phyloP scores from a whole-genome alignment of 2,113 vertebrate species.

The Uria lomvia region DNA sequence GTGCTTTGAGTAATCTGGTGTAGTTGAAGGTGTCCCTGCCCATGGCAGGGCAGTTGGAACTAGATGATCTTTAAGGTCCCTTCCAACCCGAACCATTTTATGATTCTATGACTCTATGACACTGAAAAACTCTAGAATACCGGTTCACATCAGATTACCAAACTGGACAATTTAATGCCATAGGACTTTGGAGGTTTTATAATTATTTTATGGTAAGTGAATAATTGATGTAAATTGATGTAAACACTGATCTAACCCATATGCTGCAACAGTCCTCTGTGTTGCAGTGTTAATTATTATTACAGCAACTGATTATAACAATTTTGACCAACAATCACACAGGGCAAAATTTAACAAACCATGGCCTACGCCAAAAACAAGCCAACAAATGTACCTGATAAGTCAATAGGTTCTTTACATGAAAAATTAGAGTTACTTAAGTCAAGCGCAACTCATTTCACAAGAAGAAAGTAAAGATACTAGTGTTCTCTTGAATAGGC shows the following conservation, averaged over 20 bases:
- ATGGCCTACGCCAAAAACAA: not conserved
- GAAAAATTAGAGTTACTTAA: not conserved
- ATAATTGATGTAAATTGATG: not conserved
- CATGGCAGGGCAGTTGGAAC: not conserved
- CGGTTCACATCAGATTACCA: fast-evolving
- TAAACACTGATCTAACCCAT: not conserved
- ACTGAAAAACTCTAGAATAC: not conserved
- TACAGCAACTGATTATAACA: not conserved
- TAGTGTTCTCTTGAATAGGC: not conserved
- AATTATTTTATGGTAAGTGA: not conserved
- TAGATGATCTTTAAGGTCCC: not conserved
- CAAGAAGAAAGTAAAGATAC: not conserved
- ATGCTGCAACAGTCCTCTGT: not conserved
- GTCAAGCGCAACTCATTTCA: not conserved
- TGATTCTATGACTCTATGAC: not conserved
- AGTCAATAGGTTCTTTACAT: not conserved
- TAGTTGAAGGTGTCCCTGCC: not conserved
- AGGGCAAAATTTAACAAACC: not conserved
- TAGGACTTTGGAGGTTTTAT: not conserved
- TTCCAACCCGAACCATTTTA: not conserved
- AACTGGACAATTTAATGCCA: not conserved
- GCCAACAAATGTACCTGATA: not conserved
- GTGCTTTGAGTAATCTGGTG: not conserved
- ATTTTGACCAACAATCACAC: not conserved
- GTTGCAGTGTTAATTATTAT: not conserved